These are phyloP conservation scores for Abscondita cerata DNA, from an alignment of 2,888 invertebrate species.

Conservation along the genomic window DNA sequence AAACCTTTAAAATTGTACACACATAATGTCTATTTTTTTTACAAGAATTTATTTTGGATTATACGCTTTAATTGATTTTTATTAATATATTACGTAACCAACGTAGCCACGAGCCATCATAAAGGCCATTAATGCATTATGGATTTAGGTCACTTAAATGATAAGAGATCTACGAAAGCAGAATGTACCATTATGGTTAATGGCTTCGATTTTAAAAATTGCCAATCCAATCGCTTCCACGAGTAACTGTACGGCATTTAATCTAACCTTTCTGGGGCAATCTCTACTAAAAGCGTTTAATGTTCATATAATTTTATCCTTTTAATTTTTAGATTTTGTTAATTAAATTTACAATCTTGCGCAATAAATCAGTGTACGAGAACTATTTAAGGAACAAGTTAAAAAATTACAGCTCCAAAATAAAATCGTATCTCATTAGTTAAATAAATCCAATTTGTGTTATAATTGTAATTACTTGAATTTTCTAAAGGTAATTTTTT, in stretches of 20 bases:
- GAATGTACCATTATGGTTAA: constrained; percentile 35
- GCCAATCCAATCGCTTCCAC: constrained; percentile 35
- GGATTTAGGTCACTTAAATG: constrained; percentile 28
- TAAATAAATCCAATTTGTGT: neutral
- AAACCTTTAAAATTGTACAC: neutral
- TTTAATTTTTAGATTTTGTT: constrained; percentile 39
- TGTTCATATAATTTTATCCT: constrained; percentile 26
- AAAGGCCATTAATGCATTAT: constrained; percentile 12
- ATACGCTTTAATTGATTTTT: neutral
- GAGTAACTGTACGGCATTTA: constrained; percentile 33
- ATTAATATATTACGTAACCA: neutral
- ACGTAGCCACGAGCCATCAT: neutral
- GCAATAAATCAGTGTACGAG: no score
- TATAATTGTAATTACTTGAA: constrained; percentile 17
- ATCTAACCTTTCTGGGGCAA: constrained; percentile 34
- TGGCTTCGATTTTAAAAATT: constrained; percentile 37
- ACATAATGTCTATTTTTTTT: neutral
- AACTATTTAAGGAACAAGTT: no score
- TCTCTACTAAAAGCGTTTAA: constrained; percentile 33
- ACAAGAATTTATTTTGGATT: neutral
- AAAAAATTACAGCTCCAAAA: no score
- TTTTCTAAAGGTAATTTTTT: constrained; percentile 22
- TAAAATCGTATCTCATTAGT: no score
- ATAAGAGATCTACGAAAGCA: constrained; percentile 30
- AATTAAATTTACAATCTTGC: constrained; percentile 35